Evolutionary conservation across 2,888 invertebrate genomes (phyloP), one percentile per base, ranked within the genome.

Genomic region (Eupeodes latifasciatus): DNA sequence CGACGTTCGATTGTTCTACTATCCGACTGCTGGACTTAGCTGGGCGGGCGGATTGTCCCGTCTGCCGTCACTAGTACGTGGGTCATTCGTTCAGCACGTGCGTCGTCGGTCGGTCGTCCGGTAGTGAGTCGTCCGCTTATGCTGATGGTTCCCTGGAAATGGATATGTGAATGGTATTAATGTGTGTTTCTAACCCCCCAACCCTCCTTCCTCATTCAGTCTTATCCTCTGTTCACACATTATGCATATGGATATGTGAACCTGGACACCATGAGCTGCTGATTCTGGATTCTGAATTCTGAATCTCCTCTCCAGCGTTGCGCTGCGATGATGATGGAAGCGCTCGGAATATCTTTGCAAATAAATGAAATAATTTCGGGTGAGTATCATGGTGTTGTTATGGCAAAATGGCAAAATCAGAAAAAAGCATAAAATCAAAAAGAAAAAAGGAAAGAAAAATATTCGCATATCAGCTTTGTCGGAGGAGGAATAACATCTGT

Each of bases 341-440:
- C 67, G 75, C 67, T 80, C 16, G 55, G 81, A 81, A 85, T 85
- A 84, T 88, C 77, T 77, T 88, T 88, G 88, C 67, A 74, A 88
- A 81, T 85, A 85, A 85, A 88, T 85, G 88, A 88, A 88, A 88
- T 88, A 85, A 88, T 88, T 88, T 88, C 53, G 81, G 77, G 11
- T 51, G 59, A 78, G 62, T 69, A 69, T 74, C 62, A 57, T 66
- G 78, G 27, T 16, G 78, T 61, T 69, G 69, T 71, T 67, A 59
- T 59, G 47, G 55, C 16, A 51, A 11, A 47, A 10, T 40, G 40
- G 40, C 40, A 40, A 40, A 40, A 3, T 40, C 40, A 5, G 40
- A 40, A 40, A 40, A 40, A 40, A 9, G 40, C 34, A 57, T 59
- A 51, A 12, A 19, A 16, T 27, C 27, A 40, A 69, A 51, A 6